Evolutionary conservation across 2,888 invertebrate species (phyloP).

Genomic region (Cosmia pyralina): DNA sequence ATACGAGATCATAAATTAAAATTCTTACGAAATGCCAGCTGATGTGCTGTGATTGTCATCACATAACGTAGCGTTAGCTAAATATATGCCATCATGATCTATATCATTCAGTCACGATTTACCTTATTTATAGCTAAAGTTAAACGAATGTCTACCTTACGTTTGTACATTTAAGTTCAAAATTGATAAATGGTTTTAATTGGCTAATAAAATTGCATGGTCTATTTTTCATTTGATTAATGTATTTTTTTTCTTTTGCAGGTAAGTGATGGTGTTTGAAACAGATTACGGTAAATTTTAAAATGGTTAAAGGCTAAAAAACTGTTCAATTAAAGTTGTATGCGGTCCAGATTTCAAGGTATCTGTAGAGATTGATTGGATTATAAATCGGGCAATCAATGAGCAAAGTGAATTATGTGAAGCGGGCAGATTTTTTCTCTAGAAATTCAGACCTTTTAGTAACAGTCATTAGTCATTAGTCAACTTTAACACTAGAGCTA

Average conservation of each 20-base stretch:
- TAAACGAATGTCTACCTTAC: constrained; percentile 37
- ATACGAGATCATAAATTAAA: background rate
- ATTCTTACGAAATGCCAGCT: constrained; percentile 27
- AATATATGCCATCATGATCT: constrained; percentile 46
- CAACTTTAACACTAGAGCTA: background rate
- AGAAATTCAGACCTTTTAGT: background rate
- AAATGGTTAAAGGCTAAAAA: constrained; percentile 25
- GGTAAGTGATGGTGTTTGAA: constrained; percentile 60
- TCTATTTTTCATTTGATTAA: constrained; percentile 60
- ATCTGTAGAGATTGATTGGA: constrained; percentile 2
- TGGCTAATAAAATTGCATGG: constrained; percentile 49
- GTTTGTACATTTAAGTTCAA: background rate
- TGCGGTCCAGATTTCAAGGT: constrained; percentile 13
- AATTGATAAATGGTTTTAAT: constrained; percentile 35
- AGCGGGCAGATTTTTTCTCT: background rate
- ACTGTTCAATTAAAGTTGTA: constrained; percentile 20
- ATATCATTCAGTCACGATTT: constrained; percentile 59
- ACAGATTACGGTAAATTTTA: constrained; percentile 50
- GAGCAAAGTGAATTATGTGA: background rate
- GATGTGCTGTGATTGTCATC: constrained; percentile 22
- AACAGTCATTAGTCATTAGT: too few relatives aligned
- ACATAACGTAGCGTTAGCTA: constrained; percentile 50
- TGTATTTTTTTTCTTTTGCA: constrained; percentile 56
- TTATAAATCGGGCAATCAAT: constrained; percentile 8
- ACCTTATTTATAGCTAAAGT: constrained; percentile 25